Percentiles rank a stretch among this genome's conserved stretches.
Conservation (phyloP, 2,113 vertebrate species). For the Syrrhaptes paradoxus region DNA sequence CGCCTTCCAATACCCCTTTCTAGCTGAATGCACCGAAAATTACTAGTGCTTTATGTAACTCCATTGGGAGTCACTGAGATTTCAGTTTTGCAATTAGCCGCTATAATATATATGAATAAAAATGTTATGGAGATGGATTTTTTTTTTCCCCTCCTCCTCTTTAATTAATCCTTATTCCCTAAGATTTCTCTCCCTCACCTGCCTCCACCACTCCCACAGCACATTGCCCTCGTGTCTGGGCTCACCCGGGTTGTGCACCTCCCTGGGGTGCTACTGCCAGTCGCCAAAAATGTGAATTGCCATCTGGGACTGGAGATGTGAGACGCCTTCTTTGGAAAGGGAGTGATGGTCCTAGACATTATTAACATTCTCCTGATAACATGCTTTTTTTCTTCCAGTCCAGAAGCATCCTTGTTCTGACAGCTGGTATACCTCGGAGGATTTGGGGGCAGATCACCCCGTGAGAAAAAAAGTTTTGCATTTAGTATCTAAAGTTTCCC, state of each 20-base stretch:
- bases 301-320: not conserved
- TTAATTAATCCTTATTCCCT: not conserved
- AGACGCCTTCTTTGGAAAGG: not conserved
- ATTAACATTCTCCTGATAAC: not conserved
- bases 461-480: not conserved
- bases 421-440: not conserved
- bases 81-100: slow-evolving; percentile 36
- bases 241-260: not conserved
- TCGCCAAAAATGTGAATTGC: not conserved
- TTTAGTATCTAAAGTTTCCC: not conserved
- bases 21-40: slow-evolving; percentile 22
- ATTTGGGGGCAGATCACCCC: not conserved
- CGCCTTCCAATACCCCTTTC: slow-evolving; percentile 12
- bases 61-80: not conserved
- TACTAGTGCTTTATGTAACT: slow-evolving; percentile 8
- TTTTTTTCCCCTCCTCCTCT: not conserved
- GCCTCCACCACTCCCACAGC: not conserved
- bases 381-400: not conserved
- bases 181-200: not conserved
- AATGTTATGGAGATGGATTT: not conserved
- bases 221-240: not conserved
- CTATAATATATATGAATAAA: not conserved
- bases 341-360: not conserved
- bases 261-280: not conserved
- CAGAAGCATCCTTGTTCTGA: not conserved